Percentiles rank a stretch among this genome's conserved stretches.
phyloP scores from a whole-genome alignment of 2,888 invertebrate genomes.

The Callyntrura sp. region DNA sequence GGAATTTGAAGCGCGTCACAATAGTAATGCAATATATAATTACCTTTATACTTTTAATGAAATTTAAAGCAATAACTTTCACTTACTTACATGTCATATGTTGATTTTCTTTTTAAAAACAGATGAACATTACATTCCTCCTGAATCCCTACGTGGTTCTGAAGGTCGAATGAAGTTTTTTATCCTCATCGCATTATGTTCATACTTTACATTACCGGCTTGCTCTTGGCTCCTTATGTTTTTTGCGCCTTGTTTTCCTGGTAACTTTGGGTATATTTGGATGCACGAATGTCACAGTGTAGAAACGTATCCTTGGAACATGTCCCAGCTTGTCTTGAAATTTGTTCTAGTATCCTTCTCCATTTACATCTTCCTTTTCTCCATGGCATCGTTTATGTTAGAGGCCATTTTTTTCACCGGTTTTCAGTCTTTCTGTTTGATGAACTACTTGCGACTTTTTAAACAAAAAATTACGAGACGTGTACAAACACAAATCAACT shows the following conservation, averaged over 20 bases:
- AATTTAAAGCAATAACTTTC: too few species aligned
- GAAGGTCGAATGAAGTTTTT: slow-evolving; percentile 1
- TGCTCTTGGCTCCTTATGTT: background rate
- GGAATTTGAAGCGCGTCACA: background rate
- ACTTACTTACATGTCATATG: too few species aligned
- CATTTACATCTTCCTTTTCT: background rate
- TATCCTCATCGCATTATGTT: background rate
- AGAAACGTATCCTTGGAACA: background rate
- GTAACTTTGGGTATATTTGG: slow-evolving; percentile 3
- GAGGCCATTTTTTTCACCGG: background rate
- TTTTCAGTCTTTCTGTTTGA: background rate
- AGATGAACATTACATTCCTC: background rate
- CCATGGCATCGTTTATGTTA: background rate
- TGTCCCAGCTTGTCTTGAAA: background rate
- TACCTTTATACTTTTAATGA: too few species aligned
- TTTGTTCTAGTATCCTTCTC: background rate
- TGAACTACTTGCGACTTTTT: background rate
- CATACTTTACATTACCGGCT: background rate
- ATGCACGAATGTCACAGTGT: background rate
- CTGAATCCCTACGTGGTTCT: background rate
- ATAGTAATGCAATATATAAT: background rate
- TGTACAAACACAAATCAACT: background rate
- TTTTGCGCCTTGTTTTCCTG: background rate
- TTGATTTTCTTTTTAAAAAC: background rate
- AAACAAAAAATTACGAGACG: background rate